phyloP scores from a whole-genome alignment of 2,888 invertebrate species.

The Andrena dorsata region DNA sequence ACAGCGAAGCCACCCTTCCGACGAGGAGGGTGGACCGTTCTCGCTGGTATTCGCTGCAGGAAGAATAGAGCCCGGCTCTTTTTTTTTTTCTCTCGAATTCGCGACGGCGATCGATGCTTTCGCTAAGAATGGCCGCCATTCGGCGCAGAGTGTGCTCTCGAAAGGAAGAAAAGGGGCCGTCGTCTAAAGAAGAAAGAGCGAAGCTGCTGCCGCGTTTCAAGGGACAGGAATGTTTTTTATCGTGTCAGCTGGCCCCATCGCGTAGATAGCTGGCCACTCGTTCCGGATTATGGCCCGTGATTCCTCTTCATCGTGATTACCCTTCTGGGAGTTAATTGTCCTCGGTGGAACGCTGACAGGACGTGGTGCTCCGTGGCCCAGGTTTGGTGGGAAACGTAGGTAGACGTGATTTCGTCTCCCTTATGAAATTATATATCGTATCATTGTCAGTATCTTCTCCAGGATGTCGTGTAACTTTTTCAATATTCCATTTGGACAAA shows the following conservation, averaged over 20 bases:
- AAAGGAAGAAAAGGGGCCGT: conserved; percentile 30
- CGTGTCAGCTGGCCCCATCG: conserved; percentile 56
- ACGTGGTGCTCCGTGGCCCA: too few species aligned
- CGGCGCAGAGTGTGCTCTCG: conserved; percentile 43
- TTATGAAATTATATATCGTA: not conserved
- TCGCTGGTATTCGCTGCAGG: conserved; percentile 10
- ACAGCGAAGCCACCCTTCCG: not conserved
- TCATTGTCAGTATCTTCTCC: not conserved
- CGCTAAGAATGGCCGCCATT: conserved; percentile 56
- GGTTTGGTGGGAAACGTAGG: not conserved
- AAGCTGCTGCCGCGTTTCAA: conserved; percentile 21
- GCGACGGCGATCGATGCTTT: conserved; percentile 53
- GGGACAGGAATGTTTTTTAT: conserved; percentile 58
- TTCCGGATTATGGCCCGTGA: conserved; percentile 42
- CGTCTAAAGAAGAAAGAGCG: conserved; percentile 15
- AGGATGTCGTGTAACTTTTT: conserved; percentile 41
- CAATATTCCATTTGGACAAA: conserved; percentile 55
- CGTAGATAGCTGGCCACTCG: conserved; percentile 5
- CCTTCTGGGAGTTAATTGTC: conserved; percentile 42
- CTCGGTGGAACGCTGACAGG: not conserved
- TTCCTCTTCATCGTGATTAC: conserved; percentile 39
- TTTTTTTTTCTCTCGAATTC: conserved; percentile 62
- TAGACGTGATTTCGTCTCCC: not conserved
- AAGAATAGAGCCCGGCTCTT: conserved; percentile 32
- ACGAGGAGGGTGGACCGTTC: conserved; percentile 16